Conservation (phyloP, 2,888 invertebrate genomes). For the Cremastinae sp. region DNA sequence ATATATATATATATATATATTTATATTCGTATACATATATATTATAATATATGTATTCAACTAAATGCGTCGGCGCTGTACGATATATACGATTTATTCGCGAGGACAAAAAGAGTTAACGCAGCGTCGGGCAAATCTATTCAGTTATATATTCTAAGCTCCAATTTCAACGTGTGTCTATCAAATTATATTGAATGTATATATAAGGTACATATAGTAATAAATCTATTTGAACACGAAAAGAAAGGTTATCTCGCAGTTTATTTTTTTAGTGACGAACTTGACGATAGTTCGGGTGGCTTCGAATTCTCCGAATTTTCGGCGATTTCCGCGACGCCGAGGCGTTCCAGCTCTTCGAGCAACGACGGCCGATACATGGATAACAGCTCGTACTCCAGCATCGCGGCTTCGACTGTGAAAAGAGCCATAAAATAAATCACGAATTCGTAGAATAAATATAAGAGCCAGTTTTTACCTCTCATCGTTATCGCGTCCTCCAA, state of each 20-base stretch:
- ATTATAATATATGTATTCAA: conserved; percentile 47
- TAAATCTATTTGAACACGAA: conserved; percentile 66
- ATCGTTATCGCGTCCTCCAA: conserved; percentile 67
- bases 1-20: conserved; percentile 66
- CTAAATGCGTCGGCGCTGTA: not conserved
- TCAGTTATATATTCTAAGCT: conserved; percentile 13
- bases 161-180: conserved; percentile 8
- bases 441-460: conserved; percentile 13
- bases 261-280: not conserved
- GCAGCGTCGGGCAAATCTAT: conserved; percentile 34
- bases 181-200: conserved; percentile 55
- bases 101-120: too few relatives aligned
- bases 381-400: conserved; percentile 64
- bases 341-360: conserved; percentile 61
- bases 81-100: too few relatives aligned
- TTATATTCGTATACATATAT: conserved; percentile 64
- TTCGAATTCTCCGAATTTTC: conserved; percentile 14
- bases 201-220: conserved; percentile 58
- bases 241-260: conserved; percentile 4
- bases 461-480: conserved; percentile 63
- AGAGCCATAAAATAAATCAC: not conserved
- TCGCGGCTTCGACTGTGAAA: conserved; percentile 66
- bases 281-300: not conserved
- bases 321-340: conserved; percentile 43
- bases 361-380: conserved; percentile 64